Conservation (phyloP, 1,140 invertebrate genomes). For the Neomicropteryx cornuta region DNA sequence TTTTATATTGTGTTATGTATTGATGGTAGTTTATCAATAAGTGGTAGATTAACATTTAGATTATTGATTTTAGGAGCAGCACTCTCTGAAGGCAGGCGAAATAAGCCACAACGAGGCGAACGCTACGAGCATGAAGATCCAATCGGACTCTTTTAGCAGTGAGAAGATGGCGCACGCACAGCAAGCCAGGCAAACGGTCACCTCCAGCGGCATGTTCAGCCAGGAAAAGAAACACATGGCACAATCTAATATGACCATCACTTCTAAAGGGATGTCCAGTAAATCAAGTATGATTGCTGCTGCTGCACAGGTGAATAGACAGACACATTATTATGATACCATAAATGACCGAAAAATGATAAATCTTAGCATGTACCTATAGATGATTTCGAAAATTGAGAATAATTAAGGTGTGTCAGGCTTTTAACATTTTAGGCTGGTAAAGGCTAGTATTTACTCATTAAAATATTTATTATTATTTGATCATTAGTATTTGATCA, state of each 20-base stretch:
- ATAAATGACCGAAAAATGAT: too few species aligned
- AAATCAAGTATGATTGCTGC: conserved; percentile 52
- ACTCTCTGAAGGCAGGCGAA: conserved; percentile 70
- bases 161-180: conserved; percentile 77
- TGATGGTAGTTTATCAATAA: too few species aligned
- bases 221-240: conserved; percentile 62
- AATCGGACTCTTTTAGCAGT: conserved; percentile 73
- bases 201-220: conserved; percentile 64
- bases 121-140: conserved; percentile 66
- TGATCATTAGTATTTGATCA: too few species aligned
- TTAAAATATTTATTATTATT: too few species aligned
- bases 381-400: too few species aligned
- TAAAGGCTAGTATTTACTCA: too few species aligned
- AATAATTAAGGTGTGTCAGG: too few species aligned
- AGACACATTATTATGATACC: background rate
- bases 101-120: conserved; percentile 73
- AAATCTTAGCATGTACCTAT: too few species aligned
- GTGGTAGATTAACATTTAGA: too few species aligned
- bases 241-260: conserved; percentile 68
- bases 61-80: conserved; percentile 52
- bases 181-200: conserved; percentile 73
- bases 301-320: conserved; percentile 24
- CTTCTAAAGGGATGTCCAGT: conserved; percentile 57
- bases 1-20: too few species aligned
- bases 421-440: too few species aligned